phyloP scores from a whole-genome alignment of 1,140 invertebrate species.

The Philopotamus ludificatus region DNA sequence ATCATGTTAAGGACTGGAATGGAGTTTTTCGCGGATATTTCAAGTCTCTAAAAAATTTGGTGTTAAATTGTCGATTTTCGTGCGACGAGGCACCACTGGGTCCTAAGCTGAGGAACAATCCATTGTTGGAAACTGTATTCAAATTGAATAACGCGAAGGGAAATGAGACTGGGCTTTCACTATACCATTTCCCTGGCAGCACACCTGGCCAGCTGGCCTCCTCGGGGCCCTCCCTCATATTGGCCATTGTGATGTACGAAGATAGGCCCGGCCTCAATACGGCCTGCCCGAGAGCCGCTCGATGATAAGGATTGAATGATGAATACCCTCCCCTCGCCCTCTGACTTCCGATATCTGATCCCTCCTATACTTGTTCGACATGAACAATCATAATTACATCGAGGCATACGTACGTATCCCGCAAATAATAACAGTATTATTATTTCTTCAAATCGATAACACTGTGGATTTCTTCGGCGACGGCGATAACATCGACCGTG shows the following conservation, averaged over 20 bases:
- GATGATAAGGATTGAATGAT: conserved; percentile 24
- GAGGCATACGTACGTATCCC: too few relatives aligned
- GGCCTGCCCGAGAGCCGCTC: background rate
- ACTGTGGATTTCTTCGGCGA: too few relatives aligned
- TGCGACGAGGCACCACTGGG: conserved; percentile 14
- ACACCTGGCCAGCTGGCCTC: conserved; percentile 20
- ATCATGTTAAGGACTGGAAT: too few relatives aligned
- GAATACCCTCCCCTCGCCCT: conserved; percentile 2
- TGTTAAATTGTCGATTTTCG: background rate
- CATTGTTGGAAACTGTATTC: conserved; percentile 38
- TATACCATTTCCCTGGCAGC: conserved; percentile 24
- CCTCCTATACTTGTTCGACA: background rate
- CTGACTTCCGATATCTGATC: conserved; percentile 1
- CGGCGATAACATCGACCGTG: conserved; percentile 16
- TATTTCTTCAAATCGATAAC: too few relatives aligned
- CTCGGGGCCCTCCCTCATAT: conserved; percentile 2
- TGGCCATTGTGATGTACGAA: conserved; percentile 7
- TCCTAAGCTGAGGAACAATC: conserved; percentile 35
- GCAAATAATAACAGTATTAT: too few relatives aligned
- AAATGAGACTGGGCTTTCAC: conserved; percentile 38
- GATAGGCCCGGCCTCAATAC: background rate
- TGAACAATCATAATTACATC: background rate
- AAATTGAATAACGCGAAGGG: conserved; percentile 41
- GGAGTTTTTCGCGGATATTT: too few relatives aligned
- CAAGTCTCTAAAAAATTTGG: too few relatives aligned